A percentile compares a stretch with the other conserved stretches of the same genome.
phyloP scores from a whole-genome alignment of 2,797 vertebrate species.

The Hippoglossus hippoglossus region DNA sequence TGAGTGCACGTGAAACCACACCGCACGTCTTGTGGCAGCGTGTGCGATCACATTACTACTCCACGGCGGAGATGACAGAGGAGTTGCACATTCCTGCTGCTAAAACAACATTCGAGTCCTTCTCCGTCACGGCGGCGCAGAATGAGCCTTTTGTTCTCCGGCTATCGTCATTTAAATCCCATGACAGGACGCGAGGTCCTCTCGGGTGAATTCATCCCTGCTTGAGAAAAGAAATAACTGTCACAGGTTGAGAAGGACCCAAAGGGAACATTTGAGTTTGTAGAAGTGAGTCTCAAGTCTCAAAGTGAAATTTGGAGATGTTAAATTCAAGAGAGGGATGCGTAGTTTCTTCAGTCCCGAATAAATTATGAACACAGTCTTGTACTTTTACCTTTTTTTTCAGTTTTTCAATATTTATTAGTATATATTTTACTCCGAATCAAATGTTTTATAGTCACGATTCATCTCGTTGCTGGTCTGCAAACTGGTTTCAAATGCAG shows the following conservation, averaged over 20 bases:
- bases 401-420: too few species aligned
- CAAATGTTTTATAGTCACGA: too few species aligned
- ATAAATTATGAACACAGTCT: too few species aligned
- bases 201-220: neutral
- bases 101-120: neutral
- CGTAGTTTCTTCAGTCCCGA: too few species aligned
- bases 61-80: neutral
- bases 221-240: neutral
- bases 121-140: neutral
- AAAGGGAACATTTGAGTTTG: too few species aligned
- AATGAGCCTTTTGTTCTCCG: constrained; percentile 35
- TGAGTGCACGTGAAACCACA: constrained; percentile 29
- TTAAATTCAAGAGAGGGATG: too few species aligned
- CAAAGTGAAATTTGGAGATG: too few species aligned
- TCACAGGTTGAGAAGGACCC: neutral
- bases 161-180: constrained; percentile 8
- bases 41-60: constrained; percentile 31
- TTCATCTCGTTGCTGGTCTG: too few species aligned
- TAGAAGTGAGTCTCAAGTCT: too few species aligned
- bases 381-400: too few species aligned
- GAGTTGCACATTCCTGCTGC: neutral
- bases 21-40: constrained; percentile 15
- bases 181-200: constrained; percentile 11
- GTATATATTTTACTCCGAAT: too few species aligned
- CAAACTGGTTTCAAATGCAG: too few species aligned